Evolutionary conservation across 2,888 invertebrate species (phyloP).

Genomic region (Aromia moschata): DNA sequence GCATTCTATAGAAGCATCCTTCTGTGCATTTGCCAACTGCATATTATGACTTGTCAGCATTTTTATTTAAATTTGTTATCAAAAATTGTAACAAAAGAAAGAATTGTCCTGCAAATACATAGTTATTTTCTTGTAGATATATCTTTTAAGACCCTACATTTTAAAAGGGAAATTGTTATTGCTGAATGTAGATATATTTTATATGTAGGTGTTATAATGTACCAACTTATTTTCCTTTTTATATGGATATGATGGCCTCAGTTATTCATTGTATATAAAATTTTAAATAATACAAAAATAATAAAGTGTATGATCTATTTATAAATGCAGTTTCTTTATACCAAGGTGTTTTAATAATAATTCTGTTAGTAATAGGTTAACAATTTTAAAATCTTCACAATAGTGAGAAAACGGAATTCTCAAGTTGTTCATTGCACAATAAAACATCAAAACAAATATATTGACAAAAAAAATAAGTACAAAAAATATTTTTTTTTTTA

Average conservation of each 20-base stretch:
- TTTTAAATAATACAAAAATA: conserved; percentile 30
- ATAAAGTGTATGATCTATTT: conserved; percentile 20
- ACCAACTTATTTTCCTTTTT: conserved; percentile 35
- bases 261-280: conserved; percentile 40
- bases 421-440: too few species aligned
- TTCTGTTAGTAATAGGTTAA: too few species aligned
- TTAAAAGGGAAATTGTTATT: conserved; percentile 38
- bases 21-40: too few species aligned
- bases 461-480: too few species aligned
- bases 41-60: too few species aligned
- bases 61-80: too few species aligned
- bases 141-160: conserved; percentile 9
- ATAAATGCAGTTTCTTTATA: conserved; percentile 1
- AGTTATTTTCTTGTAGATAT: conserved; percentile 7
- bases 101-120: neutral
- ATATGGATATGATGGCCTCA: conserved; percentile 43
- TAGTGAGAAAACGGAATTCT: too few species aligned
- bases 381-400: too few species aligned
- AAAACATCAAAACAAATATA: too few species aligned
- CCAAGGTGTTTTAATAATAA: neutral
- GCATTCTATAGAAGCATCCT: too few species aligned
- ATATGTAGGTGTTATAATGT: conserved; percentile 38
- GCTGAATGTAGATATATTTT: conserved; percentile 40
- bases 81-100: too few species aligned
- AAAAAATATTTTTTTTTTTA: too few species aligned